Percentiles rank a stretch among this genome's conserved stretches.
Conservation (phyloP, 2,888 invertebrate genomes). For the Syritta pipiens region DNA sequence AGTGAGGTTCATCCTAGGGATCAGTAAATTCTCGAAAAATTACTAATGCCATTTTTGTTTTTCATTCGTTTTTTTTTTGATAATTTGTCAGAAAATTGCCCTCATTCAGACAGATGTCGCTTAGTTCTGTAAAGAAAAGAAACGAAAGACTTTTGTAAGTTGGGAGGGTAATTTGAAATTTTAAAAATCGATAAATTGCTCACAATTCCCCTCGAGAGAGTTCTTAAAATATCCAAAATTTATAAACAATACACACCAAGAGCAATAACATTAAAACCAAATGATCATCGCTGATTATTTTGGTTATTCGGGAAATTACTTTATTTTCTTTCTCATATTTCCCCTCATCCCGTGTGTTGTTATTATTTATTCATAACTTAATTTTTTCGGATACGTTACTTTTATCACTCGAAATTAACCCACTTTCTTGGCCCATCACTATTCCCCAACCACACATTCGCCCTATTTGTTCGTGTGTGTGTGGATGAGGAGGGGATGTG, state of each 20-base stretch:
- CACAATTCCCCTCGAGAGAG: no score
- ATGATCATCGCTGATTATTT: conserved; percentile 47
- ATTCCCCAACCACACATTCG: conserved; percentile 30
- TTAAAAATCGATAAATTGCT: no score
- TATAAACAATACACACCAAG: conserved; percentile 23
- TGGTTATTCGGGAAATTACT: conserved; percentile 38
- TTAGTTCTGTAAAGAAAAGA: conserved; percentile 31
- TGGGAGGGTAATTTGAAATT: no score
- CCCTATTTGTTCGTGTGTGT: not conserved
- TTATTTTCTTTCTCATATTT: conserved; percentile 1
- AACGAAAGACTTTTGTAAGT: no score
- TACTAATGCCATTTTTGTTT: conserved; percentile 44
- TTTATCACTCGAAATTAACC: conserved; percentile 54
- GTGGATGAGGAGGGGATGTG: conserved; percentile 11
- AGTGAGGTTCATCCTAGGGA: conserved; percentile 47
- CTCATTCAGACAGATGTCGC: conserved; percentile 17
- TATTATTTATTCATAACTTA: conserved; percentile 57
- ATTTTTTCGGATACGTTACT: conserved; percentile 59
- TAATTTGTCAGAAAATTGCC: conserved; percentile 21
- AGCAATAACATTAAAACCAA: conserved; percentile 51
- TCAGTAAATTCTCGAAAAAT: conserved; percentile 43
- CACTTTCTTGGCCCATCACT: conserved; percentile 34
- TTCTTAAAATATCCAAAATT: conserved; percentile 27
- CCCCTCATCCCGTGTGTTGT: not conserved
- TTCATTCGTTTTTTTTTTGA: not conserved